Percentiles rank a stretch among this genome's conserved stretches.
Evolutionary conservation across 2,113 vertebrate species (phyloP).

Genomic region (Miniopterus natalensis): DNA sequence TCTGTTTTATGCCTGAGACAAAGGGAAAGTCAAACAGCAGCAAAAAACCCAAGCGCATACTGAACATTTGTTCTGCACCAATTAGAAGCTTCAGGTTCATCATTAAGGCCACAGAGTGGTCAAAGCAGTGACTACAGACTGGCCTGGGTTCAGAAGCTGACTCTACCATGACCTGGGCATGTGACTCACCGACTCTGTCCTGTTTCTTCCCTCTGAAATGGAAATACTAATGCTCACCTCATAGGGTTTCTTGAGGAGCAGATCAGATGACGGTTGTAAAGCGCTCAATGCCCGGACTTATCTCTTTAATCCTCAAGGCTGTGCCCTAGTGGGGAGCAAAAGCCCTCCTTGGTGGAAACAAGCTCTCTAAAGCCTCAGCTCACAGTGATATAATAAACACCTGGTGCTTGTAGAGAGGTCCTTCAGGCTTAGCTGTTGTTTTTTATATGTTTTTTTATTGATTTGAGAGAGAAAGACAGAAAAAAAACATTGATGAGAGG

Average conservation of each 20-base stretch:
- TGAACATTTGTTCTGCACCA: neutral
- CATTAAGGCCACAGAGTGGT: neutral
- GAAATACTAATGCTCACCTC: neutral
- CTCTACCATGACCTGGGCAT: rapidly evolving
- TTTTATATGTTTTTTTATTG: neutral
- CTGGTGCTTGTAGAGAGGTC: neutral
- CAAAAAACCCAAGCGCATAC: neutral
- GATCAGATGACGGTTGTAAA: neutral
- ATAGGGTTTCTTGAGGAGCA: neutral
- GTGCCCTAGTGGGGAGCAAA: neutral
- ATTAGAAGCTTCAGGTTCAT: neutral
- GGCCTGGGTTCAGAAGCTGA: neutral
- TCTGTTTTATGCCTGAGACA: neutral
- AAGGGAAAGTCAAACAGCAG: neutral
- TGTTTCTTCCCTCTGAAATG: neutral
- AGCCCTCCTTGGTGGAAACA: neutral
- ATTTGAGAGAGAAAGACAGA: too few relatives aligned
- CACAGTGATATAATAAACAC: neutral
- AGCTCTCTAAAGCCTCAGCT: neutral
- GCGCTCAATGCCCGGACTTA: neutral
- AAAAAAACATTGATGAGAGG: too few relatives aligned
- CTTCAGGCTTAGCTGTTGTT: neutral
- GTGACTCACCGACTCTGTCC: neutral
- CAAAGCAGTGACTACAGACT: neutral
- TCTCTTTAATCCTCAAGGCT: neutral